Evolutionary conservation across 2,797 vertebrate genomes (phyloP), one percentile per base, ranked within the genome.

Genomic region (Acanthopagrus latus): DNA sequence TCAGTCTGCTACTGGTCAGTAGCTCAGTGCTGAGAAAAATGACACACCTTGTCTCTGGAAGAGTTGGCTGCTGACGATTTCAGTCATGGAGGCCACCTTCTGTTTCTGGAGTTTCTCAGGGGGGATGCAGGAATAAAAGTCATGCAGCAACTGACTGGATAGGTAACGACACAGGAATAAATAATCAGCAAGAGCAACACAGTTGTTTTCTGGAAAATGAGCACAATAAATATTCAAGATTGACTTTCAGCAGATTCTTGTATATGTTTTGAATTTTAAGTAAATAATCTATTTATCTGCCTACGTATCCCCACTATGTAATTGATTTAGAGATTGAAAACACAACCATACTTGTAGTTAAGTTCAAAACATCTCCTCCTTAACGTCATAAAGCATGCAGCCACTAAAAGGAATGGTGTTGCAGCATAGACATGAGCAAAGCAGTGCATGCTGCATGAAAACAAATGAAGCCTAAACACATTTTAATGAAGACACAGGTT

Each of bases 121-220:
- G 7, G 97, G 96, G 79, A 99, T 98, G 90, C 97, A 98, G 81
- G 95, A 96, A 29, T 98, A 99, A 91, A 99, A 99, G 85, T 99
- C 97, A 58, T 96, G 96, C 0, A 99, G 93, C 56, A 99, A 94
- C 80, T 98, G 96, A 94, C 98, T 99, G 92, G 38, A 86, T 56
- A 68, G 25, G 76, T 56, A 88, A 74, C 84, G 11, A 16, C 17
- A 74, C 2, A 25, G 8, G 54, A 59, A 80, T 86, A 29, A 77
- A 79, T 69, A 73, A 78, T 48, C 59, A 65, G 33, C 8, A 2
- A 9, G 18, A 78, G 46, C 47, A 86, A 80, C 21, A 74, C 29
- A 20, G 55, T 71, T 77, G 51, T 50, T 65, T 59, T 67, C 20
- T 52, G 60, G 17, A 48, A 74, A 73, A 70, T 63, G 14, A 74